Conservation (phyloP, 2,888 invertebrate species). For the Diplazon laetatorius region DNA sequence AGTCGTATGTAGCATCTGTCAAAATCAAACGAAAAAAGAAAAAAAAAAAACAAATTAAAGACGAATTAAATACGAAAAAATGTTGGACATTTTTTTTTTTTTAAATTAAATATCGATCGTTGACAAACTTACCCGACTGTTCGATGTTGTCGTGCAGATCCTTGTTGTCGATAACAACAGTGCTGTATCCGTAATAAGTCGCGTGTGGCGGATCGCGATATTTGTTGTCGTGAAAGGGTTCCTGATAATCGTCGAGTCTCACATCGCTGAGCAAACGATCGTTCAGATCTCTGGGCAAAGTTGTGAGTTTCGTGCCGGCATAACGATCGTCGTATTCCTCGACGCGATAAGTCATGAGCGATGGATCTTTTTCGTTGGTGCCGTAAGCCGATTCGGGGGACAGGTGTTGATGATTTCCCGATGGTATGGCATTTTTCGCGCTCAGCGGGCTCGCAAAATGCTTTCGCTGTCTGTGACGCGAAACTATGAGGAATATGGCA, state of each 20-base stretch:
- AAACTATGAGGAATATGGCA: constrained; percentile 84
- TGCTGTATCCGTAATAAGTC: constrained; percentile 81
- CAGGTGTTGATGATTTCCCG: constrained; percentile 81
- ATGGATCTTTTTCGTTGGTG: constrained; percentile 84
- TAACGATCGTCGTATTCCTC: constrained; percentile 85
- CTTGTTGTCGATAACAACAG: constrained; percentile 82
- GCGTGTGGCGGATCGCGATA: constrained; percentile 80
- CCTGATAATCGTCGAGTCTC: constrained; percentile 81
- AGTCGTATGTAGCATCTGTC: constrained; percentile 81
- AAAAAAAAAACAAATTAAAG: too few relatives aligned
- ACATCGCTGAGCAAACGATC: constrained; percentile 81
- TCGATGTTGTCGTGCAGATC: constrained; percentile 82
- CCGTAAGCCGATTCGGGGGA: constrained; percentile 84
- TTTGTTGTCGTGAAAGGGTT: constrained; percentile 81
- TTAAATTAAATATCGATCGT: constrained; percentile 54
- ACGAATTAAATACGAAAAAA: constrained; percentile 29
- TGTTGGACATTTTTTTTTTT: constrained; percentile 1
- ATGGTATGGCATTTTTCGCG: constrained; percentile 82
- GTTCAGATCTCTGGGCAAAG: constrained; percentile 80
- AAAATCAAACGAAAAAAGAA: too few relatives aligned
- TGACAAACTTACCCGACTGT: constrained; percentile 77
- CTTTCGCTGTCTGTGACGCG: constrained; percentile 83
- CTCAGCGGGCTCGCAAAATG: constrained; percentile 83
- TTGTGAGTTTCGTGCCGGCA: constrained; percentile 79
- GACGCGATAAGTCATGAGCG: constrained; percentile 84